Percentiles rank a stretch among this genome's conserved stretches.
These are phyloP conservation scores for Lasius fuliginosus DNA, from an alignment of 2,888 invertebrate species.

Conservation along the genomic window DNA sequence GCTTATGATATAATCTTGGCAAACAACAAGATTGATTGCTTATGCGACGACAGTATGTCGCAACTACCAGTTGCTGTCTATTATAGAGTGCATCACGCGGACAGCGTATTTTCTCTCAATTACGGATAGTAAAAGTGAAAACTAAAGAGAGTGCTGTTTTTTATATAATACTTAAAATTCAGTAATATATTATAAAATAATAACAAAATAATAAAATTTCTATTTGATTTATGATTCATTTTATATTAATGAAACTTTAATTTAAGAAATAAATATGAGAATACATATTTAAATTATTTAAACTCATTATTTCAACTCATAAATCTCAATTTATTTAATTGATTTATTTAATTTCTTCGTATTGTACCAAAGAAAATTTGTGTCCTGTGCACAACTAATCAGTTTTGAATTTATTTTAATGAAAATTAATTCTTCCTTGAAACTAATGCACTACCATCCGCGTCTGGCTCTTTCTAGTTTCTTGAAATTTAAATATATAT, in stretches of 20 bases:
- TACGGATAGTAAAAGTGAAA: background rate
- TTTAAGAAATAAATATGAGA: background rate
- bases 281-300: too few species aligned
- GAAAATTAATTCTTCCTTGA: too few species aligned
- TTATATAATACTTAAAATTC: conserved; percentile 3
- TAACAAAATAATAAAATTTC: background rate
- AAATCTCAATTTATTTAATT: too few species aligned
- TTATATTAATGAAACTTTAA: background rate
- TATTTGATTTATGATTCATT: background rate
- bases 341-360: too few species aligned
- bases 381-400: too few species aligned
- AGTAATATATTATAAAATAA: background rate
- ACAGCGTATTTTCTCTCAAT: background rate
- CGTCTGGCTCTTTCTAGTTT: too few species aligned
- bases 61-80: conserved; percentile 4
- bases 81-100: background rate
- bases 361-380: too few species aligned
- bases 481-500: too few species aligned
- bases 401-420: too few species aligned
- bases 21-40: conserved; percentile 8
- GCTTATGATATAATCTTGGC: background rate
- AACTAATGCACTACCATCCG: too few species aligned
- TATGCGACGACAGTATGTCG: background rate
- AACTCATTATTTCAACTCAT: too few species aligned
- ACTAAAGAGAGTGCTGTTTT: background rate